Base-by-base conservation (phyloP, 2,888 invertebrate species). In the Agapostemon virescens region DNA sequence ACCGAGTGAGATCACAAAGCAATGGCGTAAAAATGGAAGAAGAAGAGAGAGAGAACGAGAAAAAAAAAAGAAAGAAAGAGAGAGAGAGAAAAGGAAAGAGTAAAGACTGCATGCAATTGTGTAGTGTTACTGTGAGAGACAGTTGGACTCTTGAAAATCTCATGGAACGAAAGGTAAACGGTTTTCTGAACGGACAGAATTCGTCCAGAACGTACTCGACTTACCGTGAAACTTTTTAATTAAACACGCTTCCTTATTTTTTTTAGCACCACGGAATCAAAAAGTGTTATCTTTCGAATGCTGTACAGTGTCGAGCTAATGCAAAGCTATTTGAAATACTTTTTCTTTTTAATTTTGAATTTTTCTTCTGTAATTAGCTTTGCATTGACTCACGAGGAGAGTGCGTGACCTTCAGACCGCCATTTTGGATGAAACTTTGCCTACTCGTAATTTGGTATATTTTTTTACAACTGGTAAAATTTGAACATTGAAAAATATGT, bases 41-140 rank as follows among this genome's bases (percentile, higher is more conserved):
- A 23, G 63, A 61, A 23, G 73, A 61, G n/a, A n/a, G n/a, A n/a
- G n/a, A n/a, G n/a, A n/a, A n/a, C n/a, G n/a, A n/a, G n/a, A n/a
- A n/a, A n/a, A n/a, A n/a, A n/a, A n/a, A n/a, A n/a, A n/a, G n/a
- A n/a, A n/a, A n/a, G n/a, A n/a, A n/a, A n/a, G n/a, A n/a, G n/a
- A n/a, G n/a, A n/a, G n/a, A n/a, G n/a, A n/a, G n/a, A 42, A 15
- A 52, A 42, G 26, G 42, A 69, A 36, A 63, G 61, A 42, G n/a
- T n/a, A n/a, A 13, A 36, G 58, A 49, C 13, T 30, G 68, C 80
- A 79, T 79, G 80, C 80, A 68, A 74, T n/a, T 40, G 68, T 63
- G 71, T 42, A 58, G 73, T 52, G 45, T 69, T 69, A 42, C 45
- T 40, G n/a, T 69, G 69, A 78, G 69, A 78, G 42, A 55, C 23